Percentiles rank a stretch among this genome's conserved stretches.
phyloP scores from a whole-genome alignment of 2,113 vertebrate genomes.

The Origma solitaria region DNA sequence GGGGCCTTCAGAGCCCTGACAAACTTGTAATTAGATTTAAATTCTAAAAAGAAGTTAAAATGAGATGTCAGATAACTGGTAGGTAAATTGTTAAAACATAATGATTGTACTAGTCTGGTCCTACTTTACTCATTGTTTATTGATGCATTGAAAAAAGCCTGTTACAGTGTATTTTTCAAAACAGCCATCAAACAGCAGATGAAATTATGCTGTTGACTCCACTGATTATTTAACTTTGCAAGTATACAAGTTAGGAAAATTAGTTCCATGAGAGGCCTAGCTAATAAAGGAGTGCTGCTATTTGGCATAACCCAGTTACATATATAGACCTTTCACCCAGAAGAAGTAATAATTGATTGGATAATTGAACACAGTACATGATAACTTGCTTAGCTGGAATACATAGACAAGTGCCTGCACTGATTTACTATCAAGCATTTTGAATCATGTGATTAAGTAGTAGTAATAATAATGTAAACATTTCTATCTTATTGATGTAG shows the following conservation, averaged over 20 bases:
- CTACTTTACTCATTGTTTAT: neutral
- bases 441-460: neutral
- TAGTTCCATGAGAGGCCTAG: neutral
- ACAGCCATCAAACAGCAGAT: neutral
- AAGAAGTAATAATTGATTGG: neutral
- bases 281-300: neutral
- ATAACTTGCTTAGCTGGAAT: neutral
- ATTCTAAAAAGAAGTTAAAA: neutral
- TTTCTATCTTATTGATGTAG: neutral
- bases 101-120: neutral
- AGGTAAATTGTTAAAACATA: neutral
- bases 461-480: neutral
- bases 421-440: neutral
- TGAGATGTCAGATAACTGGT: neutral
- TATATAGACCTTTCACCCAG: neutral
- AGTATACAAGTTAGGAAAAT: neutral
- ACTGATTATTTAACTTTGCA: neutral
- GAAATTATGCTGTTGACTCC: neutral
- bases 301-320: neutral
- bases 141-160: neutral
- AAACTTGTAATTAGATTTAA: neutral
- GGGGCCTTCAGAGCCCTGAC: neutral
- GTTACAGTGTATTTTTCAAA: neutral
- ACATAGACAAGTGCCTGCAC: neutral
- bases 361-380: neutral